Base-by-base conservation (phyloP, 2,797 vertebrate species). In the Vultur gryphus region DNA sequence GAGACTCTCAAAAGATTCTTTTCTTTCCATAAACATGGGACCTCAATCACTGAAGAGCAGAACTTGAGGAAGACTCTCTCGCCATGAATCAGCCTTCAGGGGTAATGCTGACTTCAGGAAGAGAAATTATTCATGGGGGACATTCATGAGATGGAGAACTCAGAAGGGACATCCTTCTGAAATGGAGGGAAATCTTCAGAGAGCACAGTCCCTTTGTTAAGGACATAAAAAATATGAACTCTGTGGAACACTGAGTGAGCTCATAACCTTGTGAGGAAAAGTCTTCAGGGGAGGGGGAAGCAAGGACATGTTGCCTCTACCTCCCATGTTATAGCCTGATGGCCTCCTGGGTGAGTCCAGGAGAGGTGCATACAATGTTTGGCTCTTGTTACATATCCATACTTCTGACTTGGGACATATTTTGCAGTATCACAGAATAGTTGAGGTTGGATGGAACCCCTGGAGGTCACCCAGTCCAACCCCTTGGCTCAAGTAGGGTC, bases 11-110 rank as follows among this genome's bases (percentile, higher is more conserved):
- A 89, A 93, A 95, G 54, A 81, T 71, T 85, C 86, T 89, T 94
- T 93, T 84, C 85, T 93, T 97, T 92, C 89, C 80, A 51, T 95
- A 96, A 96, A 90, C 81, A 86, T 24, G 48, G 93, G 91, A 61
- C 75, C 52, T 87, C 46, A 90, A 35, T 94, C 64, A 71, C 77
- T 85, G 75, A 59, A 62, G 81, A 95, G 52, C 88, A 90, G 59
- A 77, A 90, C 66, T 87, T 95, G 73, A 78, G 84, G 87, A 97
- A 93, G 80, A 46, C n/a, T 67, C 61, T 64, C 80, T 93, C 26
- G 1, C 26, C 28, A 69, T 54, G 79, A 95, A 91, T 80, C 81
- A 87, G 41, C 58, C 77, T 93, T 73, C 52, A 37, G 61, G 84
- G 77, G 44, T 46, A 89, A 81, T 59, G 69, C 41, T 44, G 35